Conservation (phyloP, 2,888 invertebrate species). For the Choristoneura rosaceana region DNA sequence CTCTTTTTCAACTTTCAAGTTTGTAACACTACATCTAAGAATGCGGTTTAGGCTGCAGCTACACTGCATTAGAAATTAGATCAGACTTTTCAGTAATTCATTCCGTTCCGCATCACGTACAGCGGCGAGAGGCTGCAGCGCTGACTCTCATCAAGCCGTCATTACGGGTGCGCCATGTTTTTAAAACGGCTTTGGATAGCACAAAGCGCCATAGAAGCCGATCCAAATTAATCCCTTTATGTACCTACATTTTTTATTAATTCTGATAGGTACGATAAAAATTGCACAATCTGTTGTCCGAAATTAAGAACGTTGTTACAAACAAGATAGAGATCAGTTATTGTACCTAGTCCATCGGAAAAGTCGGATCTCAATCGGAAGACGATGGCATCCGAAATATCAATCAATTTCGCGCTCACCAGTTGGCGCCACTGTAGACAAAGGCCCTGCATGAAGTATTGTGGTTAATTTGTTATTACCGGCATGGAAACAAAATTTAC, state of each 20-base stretch:
- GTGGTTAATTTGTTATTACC: no score
- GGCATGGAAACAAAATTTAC: no score
- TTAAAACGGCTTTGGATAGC: constrained; percentile 79
- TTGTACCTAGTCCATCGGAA: no score
- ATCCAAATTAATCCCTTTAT: constrained; percentile 78
- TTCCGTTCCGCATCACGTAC: constrained; percentile 52
- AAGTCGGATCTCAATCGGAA: no score
- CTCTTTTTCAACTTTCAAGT: neutral
- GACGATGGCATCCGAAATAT: no score
- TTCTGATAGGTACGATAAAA: constrained; percentile 41
- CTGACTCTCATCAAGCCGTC: constrained; percentile 80
- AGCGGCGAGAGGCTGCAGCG: constrained; percentile 55
- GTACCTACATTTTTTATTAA: constrained; percentile 56
- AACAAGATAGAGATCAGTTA: no score
- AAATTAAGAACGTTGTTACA: neutral
- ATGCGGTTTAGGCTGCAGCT: neutral
- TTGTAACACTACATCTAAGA: neutral
- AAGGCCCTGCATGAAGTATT: no score
- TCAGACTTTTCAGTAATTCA: constrained; percentile 27
- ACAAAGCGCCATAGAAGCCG: constrained; percentile 59
- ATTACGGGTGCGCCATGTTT: constrained; percentile 83
- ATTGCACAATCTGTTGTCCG: constrained; percentile 8
- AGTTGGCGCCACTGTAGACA: no score
- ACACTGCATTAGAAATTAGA: neutral
- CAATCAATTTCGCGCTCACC: no score